Evolutionary conservation across 53 echinoderm and acorn worm species (phyloP), one percentile per base, ranked within the genome.

Genomic region (Antedon mediterranea): DNA sequence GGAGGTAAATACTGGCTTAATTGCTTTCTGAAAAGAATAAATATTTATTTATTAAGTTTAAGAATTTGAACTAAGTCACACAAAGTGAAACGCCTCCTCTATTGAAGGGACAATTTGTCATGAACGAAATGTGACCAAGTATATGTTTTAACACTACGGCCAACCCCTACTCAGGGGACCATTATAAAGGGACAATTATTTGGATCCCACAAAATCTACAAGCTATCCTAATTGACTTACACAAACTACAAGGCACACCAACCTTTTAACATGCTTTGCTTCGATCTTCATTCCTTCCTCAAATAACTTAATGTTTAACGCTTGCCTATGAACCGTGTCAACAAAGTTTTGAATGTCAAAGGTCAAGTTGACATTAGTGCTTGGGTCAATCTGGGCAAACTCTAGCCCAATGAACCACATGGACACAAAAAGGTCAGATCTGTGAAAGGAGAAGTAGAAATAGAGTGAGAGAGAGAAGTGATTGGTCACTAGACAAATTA

Each of bases 251-350:
- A n/a, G n/a, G n/a, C n/a, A 57, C 30, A 71, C 78, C 77, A 72
- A 95, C 95, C 89, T 88, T 70, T 79, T 92, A 76, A 95, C 95
- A 89, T 95, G 91, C 73, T 89, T 91, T 44, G 95, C 95, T 78
- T 95, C 95, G 30, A 95, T 91, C 80, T 92, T 95, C 95, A 95
- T 95, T 30, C 95, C 95, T 31, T 95, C 95, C 70, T 95, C 89
- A 71, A 86, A 83, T 79, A 95, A 85, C 15, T 79, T 81, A 71
- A 87, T 95, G 43, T 29, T 43, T 18, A 94, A 81, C 42, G 89
- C 89, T 30, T 89, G 91, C 57, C 91, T 73, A 43, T 95, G 91
- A 8, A 92, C 89, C 0, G 91, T 92, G 76, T 95, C 89, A 5
- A 91, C 91, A 83, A 95, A 95, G 82, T 85, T 93, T 80, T 92